phyloP scores from a whole-genome alignment of 2,888 invertebrate species.

The Aethes cnicana region DNA sequence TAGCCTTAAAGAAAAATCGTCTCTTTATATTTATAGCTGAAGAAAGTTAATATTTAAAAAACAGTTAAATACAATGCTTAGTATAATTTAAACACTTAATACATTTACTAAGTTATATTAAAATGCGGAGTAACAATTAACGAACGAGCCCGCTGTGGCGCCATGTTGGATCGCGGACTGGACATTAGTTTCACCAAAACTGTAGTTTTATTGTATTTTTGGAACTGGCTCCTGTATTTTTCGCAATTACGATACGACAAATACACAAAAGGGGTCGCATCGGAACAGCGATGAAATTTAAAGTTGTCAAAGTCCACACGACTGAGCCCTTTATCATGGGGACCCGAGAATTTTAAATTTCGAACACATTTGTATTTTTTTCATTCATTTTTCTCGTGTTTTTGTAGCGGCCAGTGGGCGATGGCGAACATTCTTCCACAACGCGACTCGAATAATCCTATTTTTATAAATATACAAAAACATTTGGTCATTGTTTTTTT shows the following conservation, averaged over 20 bases:
- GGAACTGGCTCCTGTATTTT: constrained; percentile 44
- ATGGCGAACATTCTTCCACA: constrained; percentile 39
- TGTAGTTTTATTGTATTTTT: constrained; percentile 21
- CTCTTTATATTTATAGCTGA: constrained; percentile 62
- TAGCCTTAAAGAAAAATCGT: constrained; percentile 55
- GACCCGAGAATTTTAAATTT: constrained; percentile 58
- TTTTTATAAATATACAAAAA: constrained; percentile 67
- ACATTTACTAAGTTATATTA: constrained; percentile 60
- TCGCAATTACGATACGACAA: constrained; percentile 34
- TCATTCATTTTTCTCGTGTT: constrained; percentile 31
- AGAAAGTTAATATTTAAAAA: constrained; percentile 52
- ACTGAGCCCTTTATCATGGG: constrained; percentile 66
- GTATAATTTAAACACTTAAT: constrained; percentile 61
- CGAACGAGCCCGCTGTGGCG: constrained; percentile 30
- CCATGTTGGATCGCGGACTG: neutral
- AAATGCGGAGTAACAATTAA: constrained; percentile 63
- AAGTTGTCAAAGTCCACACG: constrained; percentile 56
- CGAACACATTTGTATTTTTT: constrained; percentile 29
- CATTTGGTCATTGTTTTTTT: constrained; percentile 63
- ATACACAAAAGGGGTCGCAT: constrained; percentile 29
- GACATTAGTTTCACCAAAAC: neutral
- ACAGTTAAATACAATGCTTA: constrained; percentile 58
- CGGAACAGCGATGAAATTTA: constrained; percentile 50
- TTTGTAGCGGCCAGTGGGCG: constrained; percentile 37
- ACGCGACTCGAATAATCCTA: constrained; percentile 45